Base-by-base conservation (phyloP, 2,113 vertebrate species). In the Mesitornis unicolor region DNA sequence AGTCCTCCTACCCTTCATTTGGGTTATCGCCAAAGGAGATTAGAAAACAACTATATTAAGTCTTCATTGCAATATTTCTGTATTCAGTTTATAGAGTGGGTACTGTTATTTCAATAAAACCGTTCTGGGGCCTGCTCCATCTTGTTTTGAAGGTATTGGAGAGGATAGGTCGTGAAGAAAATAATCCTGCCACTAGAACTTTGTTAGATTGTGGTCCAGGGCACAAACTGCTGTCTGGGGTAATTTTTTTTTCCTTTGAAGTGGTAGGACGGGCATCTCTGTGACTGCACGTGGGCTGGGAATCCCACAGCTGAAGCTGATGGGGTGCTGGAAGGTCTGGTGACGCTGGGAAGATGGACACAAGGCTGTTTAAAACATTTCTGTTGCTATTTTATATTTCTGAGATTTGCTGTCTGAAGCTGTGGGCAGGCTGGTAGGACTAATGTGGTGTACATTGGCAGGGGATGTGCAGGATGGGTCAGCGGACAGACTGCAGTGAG, bases 391-490 rank as follows among this genome's bases (percentile, higher is more conserved):
- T 79, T 63, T 25, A 6, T 38, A 7, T 35, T 53, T 29, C 36
- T 57, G 73, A 50, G 68, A 14, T 60, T 13, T 43, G 51, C 61
- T 57, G 24, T 16, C 22, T 0, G 0, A 47, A 68, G 64, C 59
- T 6, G 13, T 28, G 33, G 26, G 69, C 40, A 57, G 68, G 31
- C 65, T 65, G 33, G 15, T 16, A 16, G 43, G n/a, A 19, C 28
- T 54, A 7, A 22, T 12, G 5, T 2, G 3, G 21, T 20, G 47
- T 22, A 2, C 1, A 0, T 4, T 26, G 20, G n/a, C 29, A 14
- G 28, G 24, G 16, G 51, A 3, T 4, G 9, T 24, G 31, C 10
- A 4, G 42, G 11, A 1, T 5, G 13, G 50, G 50, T 24, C 38
- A 20, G 51, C 1, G 1, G 13, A 2, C 9, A 10, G 45, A 25